Percentiles rank a stretch among this genome's conserved stretches.
Evolutionary conservation across 1,140 invertebrate species (phyloP).

Genomic region (Cecropterus lyciades): DNA sequence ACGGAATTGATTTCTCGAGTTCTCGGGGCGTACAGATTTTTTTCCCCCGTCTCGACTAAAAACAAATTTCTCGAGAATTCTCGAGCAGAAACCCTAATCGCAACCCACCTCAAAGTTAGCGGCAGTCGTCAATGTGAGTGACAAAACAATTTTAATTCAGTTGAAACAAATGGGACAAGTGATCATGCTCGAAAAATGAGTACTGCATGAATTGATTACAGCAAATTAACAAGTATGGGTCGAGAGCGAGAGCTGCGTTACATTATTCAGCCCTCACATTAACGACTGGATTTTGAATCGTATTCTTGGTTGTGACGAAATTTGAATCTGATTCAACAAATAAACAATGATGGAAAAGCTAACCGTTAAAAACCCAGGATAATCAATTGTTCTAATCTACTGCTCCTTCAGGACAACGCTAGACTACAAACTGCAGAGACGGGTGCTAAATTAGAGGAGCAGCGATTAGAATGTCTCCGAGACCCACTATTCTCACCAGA

Average conservation of each 20-base stretch:
- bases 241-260: slow-evolving; percentile 34
- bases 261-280: slow-evolving; percentile 36
- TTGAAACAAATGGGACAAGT: not conserved
- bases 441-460: slow-evolving; percentile 23
- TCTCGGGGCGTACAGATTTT: no score
- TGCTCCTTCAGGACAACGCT: no score
- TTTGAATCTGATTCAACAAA: slow-evolving; percentile 13
- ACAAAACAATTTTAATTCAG: no score
- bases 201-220: not conserved
- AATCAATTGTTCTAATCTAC: no score
- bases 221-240: slow-evolving; percentile 21
- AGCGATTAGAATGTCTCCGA: slow-evolving; percentile 28
- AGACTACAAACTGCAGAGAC: slow-evolving; percentile 22
- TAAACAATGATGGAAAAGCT: slow-evolving; percentile 11
- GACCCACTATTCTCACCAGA: slow-evolving; percentile 37
- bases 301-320: slow-evolving; percentile 43
- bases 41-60: no score
- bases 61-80: no score
- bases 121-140: no score
- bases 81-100: no score
- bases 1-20: no score
- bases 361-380: no score
- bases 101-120: no score
- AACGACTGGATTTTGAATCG: slow-evolving; percentile 43
- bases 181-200: not conserved